Conservation (phyloP, 2,797 vertebrate species). For the Arctocebus calabarensis region DNA sequence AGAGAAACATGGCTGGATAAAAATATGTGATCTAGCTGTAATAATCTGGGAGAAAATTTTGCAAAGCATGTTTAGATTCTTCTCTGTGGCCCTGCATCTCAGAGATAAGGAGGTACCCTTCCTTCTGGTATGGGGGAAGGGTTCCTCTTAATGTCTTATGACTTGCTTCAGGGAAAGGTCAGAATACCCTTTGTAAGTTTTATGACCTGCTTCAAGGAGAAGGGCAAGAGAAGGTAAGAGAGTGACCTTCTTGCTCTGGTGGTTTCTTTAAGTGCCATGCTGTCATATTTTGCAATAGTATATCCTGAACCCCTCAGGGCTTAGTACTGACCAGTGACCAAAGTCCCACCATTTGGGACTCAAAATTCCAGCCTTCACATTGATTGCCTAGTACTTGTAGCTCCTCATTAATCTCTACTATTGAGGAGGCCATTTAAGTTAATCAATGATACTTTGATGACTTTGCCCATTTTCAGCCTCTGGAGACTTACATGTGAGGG, state of each 20-base stretch:
- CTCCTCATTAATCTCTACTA: constrained; percentile 1
- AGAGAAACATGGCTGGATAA: neutral
- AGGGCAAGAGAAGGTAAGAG: neutral
- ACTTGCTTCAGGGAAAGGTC: neutral
- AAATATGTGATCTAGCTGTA: neutral
- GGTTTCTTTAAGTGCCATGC: neutral
- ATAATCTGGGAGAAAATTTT: neutral
- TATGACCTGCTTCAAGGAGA: neutral
- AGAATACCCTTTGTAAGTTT: neutral
- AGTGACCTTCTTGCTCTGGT: neutral
- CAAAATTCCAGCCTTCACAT: neutral
- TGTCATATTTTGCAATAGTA: neutral
- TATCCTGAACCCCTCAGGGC: neutral
- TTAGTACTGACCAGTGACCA: neutral
- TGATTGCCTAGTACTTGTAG: neutral
- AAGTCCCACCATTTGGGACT: neutral
- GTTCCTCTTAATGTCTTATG: neutral
- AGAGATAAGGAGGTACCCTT: neutral
- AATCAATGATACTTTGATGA: constrained; percentile 31
- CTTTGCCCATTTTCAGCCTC: constrained; percentile 47
- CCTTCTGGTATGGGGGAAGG: neutral
- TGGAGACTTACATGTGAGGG: constrained; percentile 8
- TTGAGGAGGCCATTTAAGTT: neutral
- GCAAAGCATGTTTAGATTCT: neutral
- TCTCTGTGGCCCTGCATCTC: neutral